These are phyloP conservation scores for Cherax destructor DNA, from an alignment of 1,140 invertebrate species.

Conservation along the genomic window DNA sequence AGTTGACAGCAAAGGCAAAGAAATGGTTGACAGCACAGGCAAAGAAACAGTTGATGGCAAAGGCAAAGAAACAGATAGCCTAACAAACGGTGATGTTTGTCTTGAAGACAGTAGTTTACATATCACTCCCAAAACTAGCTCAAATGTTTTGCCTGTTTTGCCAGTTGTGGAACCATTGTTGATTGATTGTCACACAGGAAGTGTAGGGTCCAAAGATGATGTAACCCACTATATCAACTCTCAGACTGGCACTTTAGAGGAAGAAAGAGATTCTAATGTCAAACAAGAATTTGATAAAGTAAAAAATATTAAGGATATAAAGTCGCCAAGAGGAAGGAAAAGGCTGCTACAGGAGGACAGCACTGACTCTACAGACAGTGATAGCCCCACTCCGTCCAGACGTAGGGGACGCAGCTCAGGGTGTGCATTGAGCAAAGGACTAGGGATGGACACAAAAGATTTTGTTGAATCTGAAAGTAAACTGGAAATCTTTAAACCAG, in stretches of 20 bases:
- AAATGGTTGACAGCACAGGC: too few relatives aligned
- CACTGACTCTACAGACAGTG: constrained; percentile 30
- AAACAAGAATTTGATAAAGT: background rate
- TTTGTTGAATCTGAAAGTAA: background rate
- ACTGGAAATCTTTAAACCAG: background rate
- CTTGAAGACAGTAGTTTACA: background rate
- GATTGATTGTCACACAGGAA: background rate
- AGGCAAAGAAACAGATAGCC: background rate
- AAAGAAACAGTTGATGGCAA: too few relatives aligned
- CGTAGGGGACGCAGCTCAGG: constrained; percentile 8
- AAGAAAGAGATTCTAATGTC: background rate
- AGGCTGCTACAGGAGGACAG: constrained; percentile 6
- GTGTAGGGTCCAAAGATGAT: background rate
- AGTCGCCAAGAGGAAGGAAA: background rate
- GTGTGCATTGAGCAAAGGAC: background rate
- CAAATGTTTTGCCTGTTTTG: background rate
- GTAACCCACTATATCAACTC: background rate
- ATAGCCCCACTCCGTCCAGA: constrained; percentile 18
- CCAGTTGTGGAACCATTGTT: background rate
- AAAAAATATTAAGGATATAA: background rate
- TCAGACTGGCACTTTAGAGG: background rate
- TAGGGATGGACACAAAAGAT: background rate
- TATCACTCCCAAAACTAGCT: background rate
- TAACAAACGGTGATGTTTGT: constrained; percentile 23
- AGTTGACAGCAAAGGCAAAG: too few relatives aligned